Base-by-base conservation (phyloP, 1,140 invertebrate species). In the Lasioglossum albipes region DNA sequence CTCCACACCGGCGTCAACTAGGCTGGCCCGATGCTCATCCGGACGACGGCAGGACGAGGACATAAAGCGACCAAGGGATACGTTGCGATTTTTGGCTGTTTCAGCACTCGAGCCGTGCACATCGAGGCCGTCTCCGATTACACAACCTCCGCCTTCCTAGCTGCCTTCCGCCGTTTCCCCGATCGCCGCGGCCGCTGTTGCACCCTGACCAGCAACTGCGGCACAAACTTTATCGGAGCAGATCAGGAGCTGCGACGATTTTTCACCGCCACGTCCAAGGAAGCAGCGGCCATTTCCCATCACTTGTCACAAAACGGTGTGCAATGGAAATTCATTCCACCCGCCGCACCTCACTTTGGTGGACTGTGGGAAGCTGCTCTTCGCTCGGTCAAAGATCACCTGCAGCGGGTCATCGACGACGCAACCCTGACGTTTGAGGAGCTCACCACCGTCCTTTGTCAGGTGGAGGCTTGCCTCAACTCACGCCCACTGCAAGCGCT, bases 401-500 rank as follows among this genome's bases (percentile, higher is more conserved):
- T 84, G 2, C 9, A n/a, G 18, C 68, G 69, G 9, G 22, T 59
- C 7, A 74, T 88, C n/a, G n/a, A n/a, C n/a, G n/a, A n/a, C n/a
- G n/a, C n/a, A n/a, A n/a, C n/a, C n/a, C n/a, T n/a, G n/a, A n/a
- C n/a, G n/a, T n/a, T n/a, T n/a, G n/a, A n/a, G n/a, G n/a, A n/a
- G n/a, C n/a, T n/a, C n/a, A n/a, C n/a, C n/a, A n/a, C n/a, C n/a
- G n/a, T n/a, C n/a, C n/a, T n/a, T n/a, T n/a, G n/a, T n/a, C n/a
- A n/a, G n/a, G n/a, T 18, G 69, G 69, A 89, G 77, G 87, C 83
- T 3, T 81, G 79, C 61, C 59, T 84, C 41, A 41, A 31, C 27
- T 59, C 49, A 75, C 73, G 57, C 7, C 16, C 22, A 20, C 42
- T 36, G 64, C n/a, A 59, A 41, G 10, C 65, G 16, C 10, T 64